Evolutionary conservation across 2,888 invertebrate species (phyloP), one percentile per base, ranked within the genome.

Genomic region (Geotrupes spiniger): DNA sequence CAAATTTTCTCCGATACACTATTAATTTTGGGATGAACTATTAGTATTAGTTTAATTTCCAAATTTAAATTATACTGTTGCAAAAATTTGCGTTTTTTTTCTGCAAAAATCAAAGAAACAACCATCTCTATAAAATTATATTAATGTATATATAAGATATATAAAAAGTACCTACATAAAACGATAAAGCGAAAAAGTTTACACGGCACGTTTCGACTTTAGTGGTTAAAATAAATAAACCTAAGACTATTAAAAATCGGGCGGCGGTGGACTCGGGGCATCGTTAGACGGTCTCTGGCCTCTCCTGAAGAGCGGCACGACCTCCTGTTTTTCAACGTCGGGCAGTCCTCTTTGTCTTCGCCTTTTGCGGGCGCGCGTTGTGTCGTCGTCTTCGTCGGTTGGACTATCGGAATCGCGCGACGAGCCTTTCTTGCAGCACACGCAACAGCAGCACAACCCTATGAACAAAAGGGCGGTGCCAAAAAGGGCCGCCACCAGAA

Each of bases 221-320:
- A 21, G 21, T 21, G 21, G 21, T 21, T 21, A 21, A 21, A 21
- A 21, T 21, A 21, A 21, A 21, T 21, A 21, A 21, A 21, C 21
- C 21, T 21, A 21, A 21, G 21, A 6, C 21, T 21, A 21, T 21
- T 21, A 56, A 52, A 64, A 64, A 48, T 64, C 63, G 5, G 57
- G 60, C 10, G 63, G 59, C n/a, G 64, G 64, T 6, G 61, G 63
- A 47, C 55, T 53, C 1, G 63, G 63, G 1, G 58, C 52, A 36
- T 48, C 31, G 26, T 12, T 45, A 11, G 36, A n/a, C 27, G 21
- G 21, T 21, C 41, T 52, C 42, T 33, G 31, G 25, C 43, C 45
- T 11, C 40, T 33, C 15, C 40, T 46, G 36, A 31, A 26, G 16
- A 49, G 36, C 4, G 49, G 44, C 36, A 41, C 37, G 5, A 33